These are phyloP conservation scores for Perca schrenkii DNA, from an alignment of 2,113 vertebrate genomes.

Conservation along the genomic window DNA sequence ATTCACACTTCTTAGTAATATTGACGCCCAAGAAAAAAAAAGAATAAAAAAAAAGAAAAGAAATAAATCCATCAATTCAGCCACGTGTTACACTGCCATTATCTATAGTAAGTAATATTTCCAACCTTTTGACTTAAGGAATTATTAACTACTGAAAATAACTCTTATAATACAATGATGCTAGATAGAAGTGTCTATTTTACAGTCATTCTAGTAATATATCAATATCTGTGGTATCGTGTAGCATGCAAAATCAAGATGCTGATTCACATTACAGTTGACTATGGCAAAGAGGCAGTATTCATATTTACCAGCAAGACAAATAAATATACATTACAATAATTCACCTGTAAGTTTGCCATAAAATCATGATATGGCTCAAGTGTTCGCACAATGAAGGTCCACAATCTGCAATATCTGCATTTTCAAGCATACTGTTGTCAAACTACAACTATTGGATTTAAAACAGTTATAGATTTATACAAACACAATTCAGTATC, in stretches of 20 bases:
- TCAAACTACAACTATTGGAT: constrained; percentile 1
- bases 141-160: constrained; percentile 51
- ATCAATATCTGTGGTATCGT: constrained; percentile 74
- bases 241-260: constrained; percentile 84
- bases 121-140: constrained; percentile 59
- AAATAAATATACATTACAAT: not conserved
- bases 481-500: not conserved
- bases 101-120: constrained; percentile 84
- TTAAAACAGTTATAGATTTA: not conserved
- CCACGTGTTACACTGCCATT: constrained; percentile 86
- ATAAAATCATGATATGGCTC: constrained; percentile 12
- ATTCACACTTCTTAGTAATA: constrained; percentile 99
- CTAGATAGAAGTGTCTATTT: constrained; percentile 54
- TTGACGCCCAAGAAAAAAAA: constrained; percentile 91
- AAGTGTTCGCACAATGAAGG: not conserved
- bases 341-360: not conserved
- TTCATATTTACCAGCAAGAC: constrained; percentile 78
- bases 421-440: constrained; percentile 11
- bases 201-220: constrained; percentile 65
- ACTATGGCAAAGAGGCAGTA: constrained; percentile 85
- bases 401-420: constrained; percentile 1
- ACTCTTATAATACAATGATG: constrained; percentile 63
- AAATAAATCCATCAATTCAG: constrained; percentile 90
- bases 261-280: constrained; percentile 78
- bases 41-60: constrained; percentile 50